Evolutionary conservation across 1,140 invertebrate genomes (phyloP), one percentile per base, ranked within the genome.

Genomic region (Luehdorfia chinensis): DNA sequence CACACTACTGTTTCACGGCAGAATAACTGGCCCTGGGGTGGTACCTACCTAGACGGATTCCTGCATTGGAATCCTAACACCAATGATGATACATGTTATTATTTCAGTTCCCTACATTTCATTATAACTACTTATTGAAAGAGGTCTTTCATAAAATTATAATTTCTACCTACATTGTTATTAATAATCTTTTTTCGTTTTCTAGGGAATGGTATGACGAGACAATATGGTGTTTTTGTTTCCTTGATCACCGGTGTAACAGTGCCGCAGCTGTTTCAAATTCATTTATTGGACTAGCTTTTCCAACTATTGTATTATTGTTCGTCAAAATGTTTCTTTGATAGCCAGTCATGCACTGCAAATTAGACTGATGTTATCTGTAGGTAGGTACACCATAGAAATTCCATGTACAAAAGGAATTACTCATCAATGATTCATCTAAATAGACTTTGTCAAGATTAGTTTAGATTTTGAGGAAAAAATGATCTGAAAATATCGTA

Each of bases 211-310:
- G 94, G 84, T 97, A 93, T 68, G 93, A 95, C 62, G 90, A 95
- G 57, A 94, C 93, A 11, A 93, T 91, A 9, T 97, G 93, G 90
- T 97, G 96, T 74, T 96, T 97, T 65, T 97, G 96, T 73, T 95
- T 95, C 66, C 93, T 97, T 50, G 95, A 97, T 75, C 92, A 97
- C 66, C 90, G 95, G 63, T 97, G 96, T 79, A 97, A 97, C 68
- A 75, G 79, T 32, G 74, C 74, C 12, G 36, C 79, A 23, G 37
- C 12, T 18, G 47, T 44, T 16, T 54, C 66, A 21, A 49, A 53
- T 41, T 73, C 75, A 47, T 59, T 73, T 44, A 36, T 59, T n/a
- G 45, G 69, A 25, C 25, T 77, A 47, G 60, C 69, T 23, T 41
- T 62, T 9, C 47, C 59, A 47, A 54, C 47, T 49, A 28, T 64